Conservation (phyloP, 2,888 invertebrate genomes). For the Synergus gifuensis region DNA sequence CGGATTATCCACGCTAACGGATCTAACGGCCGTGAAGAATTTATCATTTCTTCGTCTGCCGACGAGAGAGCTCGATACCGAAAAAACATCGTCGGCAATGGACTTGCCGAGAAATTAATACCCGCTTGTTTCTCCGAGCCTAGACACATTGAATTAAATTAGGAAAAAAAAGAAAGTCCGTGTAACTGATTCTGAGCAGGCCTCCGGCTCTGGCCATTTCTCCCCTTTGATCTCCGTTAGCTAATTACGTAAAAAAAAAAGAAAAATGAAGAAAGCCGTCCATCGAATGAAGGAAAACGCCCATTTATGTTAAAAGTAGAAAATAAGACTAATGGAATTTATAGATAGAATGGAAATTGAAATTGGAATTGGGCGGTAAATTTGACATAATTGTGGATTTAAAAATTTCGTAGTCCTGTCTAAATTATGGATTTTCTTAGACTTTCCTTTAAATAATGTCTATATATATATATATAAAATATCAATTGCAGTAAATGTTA, state of each 20-base stretch:
- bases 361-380: conserved; percentile 3
- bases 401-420: not conserved
- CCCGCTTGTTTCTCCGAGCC: conserved; percentile 17
- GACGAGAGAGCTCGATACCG: conserved; percentile 4
- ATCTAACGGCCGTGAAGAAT: conserved; percentile 21
- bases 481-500: not conserved
- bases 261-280: conserved; percentile 21
- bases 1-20: conserved; percentile 33
- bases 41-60: conserved; percentile 29
- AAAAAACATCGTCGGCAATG: conserved; percentile 4
- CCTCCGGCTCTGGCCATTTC: conserved; percentile 2
- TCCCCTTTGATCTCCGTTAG: conserved; percentile 18
- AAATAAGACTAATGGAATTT: conserved; percentile 7
- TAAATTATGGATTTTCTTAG: not conserved
- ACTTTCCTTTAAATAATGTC: not conserved
- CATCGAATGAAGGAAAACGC: conserved; percentile 4
- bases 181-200: conserved; percentile 4
- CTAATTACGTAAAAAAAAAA: conserved; percentile 14
- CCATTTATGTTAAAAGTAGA: conserved; percentile 2
- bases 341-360: conserved; percentile 15
- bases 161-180: conserved; percentile 30
- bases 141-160: conserved; percentile 21
- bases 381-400: not conserved
- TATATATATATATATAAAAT: not conserved
- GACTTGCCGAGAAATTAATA: conserved; percentile 19